Base-by-base conservation (phyloP, 2,113 vertebrate genomes). In the Pontoporia blainvillei region DNA sequence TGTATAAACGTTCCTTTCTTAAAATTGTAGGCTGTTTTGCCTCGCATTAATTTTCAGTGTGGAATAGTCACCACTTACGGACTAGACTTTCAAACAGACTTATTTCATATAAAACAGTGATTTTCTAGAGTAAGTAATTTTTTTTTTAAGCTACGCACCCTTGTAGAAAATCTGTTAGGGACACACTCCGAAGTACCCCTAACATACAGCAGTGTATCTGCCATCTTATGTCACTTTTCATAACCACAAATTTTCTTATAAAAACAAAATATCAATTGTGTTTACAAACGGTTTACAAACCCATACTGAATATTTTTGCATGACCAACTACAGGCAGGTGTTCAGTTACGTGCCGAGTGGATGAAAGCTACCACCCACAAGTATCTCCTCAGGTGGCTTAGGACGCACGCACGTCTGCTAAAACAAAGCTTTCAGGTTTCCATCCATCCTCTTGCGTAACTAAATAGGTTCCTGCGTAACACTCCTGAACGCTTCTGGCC, bases 401-500 rank as follows among this genome's bases (percentile, higher is more conserved):
- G 71, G 52, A 72, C 7, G 17, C 6, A 72, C 7, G 17, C 6
- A 5, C 0, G 6, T 31, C 41, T 59, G n/a, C 46, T 64, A n/a
- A 62, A 49, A 36, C 39, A 72, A 36, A 36, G 49, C 91, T 95
- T 91, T 69, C 79, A 59, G 46, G n/a, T 44, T 86, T 91, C 61
- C 6, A 95, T 79, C 46, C 25, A n/a, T 87, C 27, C 44, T 17
- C 8, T 90, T n/a, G 27, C n/a, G 81, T 90, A 97, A 94, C 84
- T 96, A 69, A 96, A 96, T 97, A 36, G 72, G 93, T 4, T 96
- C 46, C 92, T 95, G 71, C 84, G 64, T 94, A 93, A 92, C 82
- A 75, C 10, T 54, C 78, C 39, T 71, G n/a, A 31, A 92, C 21
- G 34, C 83, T 95, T 94, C 91, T 52, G 97, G 97, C 97, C 91